phyloP scores from a whole-genome alignment of 2,113 vertebrate species.

The Chelonoidis abingdonii region DNA sequence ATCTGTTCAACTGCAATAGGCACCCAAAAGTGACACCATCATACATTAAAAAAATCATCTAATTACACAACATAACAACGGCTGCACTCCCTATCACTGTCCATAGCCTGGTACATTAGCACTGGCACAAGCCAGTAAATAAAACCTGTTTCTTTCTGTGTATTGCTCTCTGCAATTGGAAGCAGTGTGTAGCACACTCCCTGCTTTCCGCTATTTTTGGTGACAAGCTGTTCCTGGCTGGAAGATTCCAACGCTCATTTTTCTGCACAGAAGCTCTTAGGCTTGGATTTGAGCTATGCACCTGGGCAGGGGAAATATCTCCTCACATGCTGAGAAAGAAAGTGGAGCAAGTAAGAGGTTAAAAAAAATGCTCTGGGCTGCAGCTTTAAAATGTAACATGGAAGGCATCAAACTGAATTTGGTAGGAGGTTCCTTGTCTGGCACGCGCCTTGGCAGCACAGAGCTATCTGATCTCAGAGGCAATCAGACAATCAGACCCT shows the following conservation, averaged over 20 bases:
- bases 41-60: constrained; percentile 33
- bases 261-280: background rate
- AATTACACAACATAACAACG: background rate
- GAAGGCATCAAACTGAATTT: constrained; percentile 66
- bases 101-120: constrained; percentile 40
- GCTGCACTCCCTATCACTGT: constrained; percentile 29
- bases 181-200: background rate
- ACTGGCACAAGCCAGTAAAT: constrained; percentile 45
- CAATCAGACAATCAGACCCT: constrained; percentile 13
- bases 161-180: background rate
- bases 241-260: fast-evolving
- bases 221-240: background rate
- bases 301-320: background rate
- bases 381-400: constrained; percentile 52
- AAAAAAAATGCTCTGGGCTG: constrained; percentile 54
- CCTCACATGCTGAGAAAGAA: background rate
- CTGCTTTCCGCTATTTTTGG: background rate
- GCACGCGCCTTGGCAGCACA: constrained; percentile 73
- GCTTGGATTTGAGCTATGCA: background rate
- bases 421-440: constrained; percentile 74
- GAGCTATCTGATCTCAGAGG: constrained; percentile 62
- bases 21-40: constrained; percentile 23
- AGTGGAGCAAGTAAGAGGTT: constrained; percentile 35
- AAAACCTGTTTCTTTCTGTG: constrained; percentile 40
- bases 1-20: background rate